A percentile compares a stretch with the other conserved stretches of the same genome.
These are phyloP conservation scores for Geopemphigus sp. DNA, from an alignment of 1,140 invertebrate species.

Conservation along the genomic window DNA sequence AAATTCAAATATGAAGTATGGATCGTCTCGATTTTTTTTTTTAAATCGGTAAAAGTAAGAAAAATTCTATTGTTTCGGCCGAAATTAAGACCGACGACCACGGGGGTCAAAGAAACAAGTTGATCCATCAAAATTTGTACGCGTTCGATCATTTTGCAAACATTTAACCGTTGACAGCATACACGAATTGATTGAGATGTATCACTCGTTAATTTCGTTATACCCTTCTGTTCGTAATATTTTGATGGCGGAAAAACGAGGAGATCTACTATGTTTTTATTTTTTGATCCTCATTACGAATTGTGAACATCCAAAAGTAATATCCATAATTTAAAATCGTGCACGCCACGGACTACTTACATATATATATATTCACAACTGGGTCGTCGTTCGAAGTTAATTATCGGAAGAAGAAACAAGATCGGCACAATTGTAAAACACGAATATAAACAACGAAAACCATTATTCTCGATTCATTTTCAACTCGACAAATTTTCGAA, in stretches of 20 bases:
- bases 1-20: no score
- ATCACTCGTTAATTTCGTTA: background rate
- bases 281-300: background rate
- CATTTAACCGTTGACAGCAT: background rate
- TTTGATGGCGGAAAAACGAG: background rate
- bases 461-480: no score
- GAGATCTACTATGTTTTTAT: background rate
- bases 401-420: no score
- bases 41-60: background rate
- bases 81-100: background rate
- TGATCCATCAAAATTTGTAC: constrained; percentile 8
- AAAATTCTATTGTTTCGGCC: background rate
- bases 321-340: background rate
- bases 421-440: no score
- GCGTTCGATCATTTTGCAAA: background rate
- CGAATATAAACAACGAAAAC: no score
- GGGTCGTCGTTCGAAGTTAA: no score
- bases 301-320: background rate
- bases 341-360: background rate
- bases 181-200: background rate
- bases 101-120: background rate
- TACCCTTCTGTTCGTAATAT: background rate
- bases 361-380: background rate
- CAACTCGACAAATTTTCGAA: no score
- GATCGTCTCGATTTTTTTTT: background rate